Evolutionary conservation across 2,113 vertebrate genomes (phyloP), one percentile per base, ranked within the genome.

Genomic region (Sardina pilchardus): DNA sequence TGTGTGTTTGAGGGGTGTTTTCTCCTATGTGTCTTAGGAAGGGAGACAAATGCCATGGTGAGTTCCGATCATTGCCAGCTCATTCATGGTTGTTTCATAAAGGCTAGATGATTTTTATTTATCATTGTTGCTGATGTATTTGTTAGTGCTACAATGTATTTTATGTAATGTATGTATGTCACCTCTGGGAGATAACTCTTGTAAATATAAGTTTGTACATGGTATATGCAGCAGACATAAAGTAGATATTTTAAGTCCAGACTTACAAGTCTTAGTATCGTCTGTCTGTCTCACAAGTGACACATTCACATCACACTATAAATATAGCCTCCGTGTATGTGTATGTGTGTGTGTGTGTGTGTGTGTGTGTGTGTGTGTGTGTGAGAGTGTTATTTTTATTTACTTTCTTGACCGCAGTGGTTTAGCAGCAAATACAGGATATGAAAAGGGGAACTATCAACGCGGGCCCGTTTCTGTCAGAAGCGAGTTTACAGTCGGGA

Each of bases 131-230:
- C 16, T 67, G 8, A 34, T 78, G 71, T 78, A 67, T 30, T 26
- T 78, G 30, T 16, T 5, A 36, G 30, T 78, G 30, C 4, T 34
- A 17, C 30, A 78, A 24, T 59, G 53, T 78, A 16, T 17, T 78
- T 78, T 36, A 36, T 17, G 14, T 78, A 36, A 78, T 78, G 34
- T 78, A 78, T 36, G 71, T 71, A 71, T 34, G 14, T 17, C 30
- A 34, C 34, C 30, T 78, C 30, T 78, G 71, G 71, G 30, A 36
- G 14, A 36, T 12, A 34, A 34, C 30, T 78, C 30, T 78, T 39
- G 34, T 78, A 78, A 16, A 71, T 71, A 30, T 71, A 71, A 71
- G 26, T 71, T 78, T 78, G 71, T 78, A 36, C 71, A 78, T 12
- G 10, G 71, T 36, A 36, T 4, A 36, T 39, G 16, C 71, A 34